Conservation (phyloP, 2,797 vertebrate species). For the Spea hammondii region DNA sequence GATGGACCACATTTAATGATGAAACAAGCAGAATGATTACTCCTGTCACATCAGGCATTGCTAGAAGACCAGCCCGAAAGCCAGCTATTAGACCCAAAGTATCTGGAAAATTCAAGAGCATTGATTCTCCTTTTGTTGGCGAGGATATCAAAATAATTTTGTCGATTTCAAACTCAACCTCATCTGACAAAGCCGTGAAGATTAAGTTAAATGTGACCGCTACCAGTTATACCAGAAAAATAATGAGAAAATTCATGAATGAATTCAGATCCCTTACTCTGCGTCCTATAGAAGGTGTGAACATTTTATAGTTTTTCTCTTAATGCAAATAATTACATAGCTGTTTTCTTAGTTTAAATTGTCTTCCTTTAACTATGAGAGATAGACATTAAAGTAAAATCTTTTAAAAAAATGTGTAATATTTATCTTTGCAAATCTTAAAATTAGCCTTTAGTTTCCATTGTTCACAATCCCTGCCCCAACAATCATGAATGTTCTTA, state of each 20-base stretch:
- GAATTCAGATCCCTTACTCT: constrained; percentile 59
- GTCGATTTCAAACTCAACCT: constrained; percentile 62
- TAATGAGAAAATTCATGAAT: constrained; percentile 65
- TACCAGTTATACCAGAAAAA: constrained; percentile 68
- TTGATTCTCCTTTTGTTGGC: constrained; percentile 58
- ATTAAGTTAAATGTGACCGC: constrained; percentile 60
- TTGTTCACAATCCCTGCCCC: too few relatives aligned
- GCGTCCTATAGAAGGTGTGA: constrained; percentile 66
- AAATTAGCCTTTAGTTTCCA: too few relatives aligned
- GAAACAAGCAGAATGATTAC: background rate
- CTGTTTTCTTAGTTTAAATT: too few relatives aligned
- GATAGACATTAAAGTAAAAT: too few relatives aligned
- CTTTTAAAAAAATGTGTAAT: too few relatives aligned
- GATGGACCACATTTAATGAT: background rate
- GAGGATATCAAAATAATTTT: constrained; percentile 65
- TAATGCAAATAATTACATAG: too few relatives aligned
- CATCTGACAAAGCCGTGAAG: background rate
- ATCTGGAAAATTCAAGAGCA: constrained; percentile 65
- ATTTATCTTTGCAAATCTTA: too few relatives aligned
- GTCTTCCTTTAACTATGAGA: too few relatives aligned
- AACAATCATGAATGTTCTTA: too few relatives aligned
- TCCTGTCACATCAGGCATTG: background rate
- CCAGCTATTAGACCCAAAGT: constrained; percentile 58
- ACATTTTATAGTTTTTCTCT: background rate
- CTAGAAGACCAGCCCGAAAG: background rate